Base-by-base conservation (phyloP, 2,797 vertebrate genomes). In the Acipenser ruthenus region DNA sequence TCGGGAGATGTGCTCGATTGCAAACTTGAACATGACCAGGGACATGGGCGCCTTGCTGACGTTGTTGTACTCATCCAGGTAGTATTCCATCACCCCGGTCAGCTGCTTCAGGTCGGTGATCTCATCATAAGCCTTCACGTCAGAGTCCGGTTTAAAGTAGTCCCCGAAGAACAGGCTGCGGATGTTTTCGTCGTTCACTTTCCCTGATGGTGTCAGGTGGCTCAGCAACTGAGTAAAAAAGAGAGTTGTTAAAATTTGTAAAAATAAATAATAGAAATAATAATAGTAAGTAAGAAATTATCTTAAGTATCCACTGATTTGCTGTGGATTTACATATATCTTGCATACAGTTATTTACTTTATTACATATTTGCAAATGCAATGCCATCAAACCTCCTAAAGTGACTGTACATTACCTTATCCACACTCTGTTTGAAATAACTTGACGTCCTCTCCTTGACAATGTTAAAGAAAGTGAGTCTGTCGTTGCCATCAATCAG, bases 1-100 rank as follows among this genome's bases (percentile, higher is more conserved):
- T 68, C 94, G 90, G 0, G 95, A 98, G 74, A 98, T 83, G 73
- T 98, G 96, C 77, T 98, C 95, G 0, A 96, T 93, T 51, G 94
- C 94, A 59, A 95, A 97, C 77, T 84, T 89, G 84, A 97, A 98
- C 94, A 98, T 93, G 11, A 98, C 94, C 60, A 98, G 82, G 58
- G 92, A 84, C 95, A 96, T 95, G 0, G 94, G 93, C 1, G 94
- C 84, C 79, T 93, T 96, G 90, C 92, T 97, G 77, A 88, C 70
- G 10, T 80, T 91, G 86, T 97, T 98, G 84, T 89, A 94, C 53
- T 98, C 94, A 7, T 91, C 88, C 37, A 98, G 85, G 73, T 97
- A 96, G 74, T 83, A 80, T 64, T 98, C 93, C 93, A 98, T 95
- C 71, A 91, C 82, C 0, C 65, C 48, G 1, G 90, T 94, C 67